Conservation (phyloP, 2,113 vertebrate genomes). For the Larimichthys crocea region DNA sequence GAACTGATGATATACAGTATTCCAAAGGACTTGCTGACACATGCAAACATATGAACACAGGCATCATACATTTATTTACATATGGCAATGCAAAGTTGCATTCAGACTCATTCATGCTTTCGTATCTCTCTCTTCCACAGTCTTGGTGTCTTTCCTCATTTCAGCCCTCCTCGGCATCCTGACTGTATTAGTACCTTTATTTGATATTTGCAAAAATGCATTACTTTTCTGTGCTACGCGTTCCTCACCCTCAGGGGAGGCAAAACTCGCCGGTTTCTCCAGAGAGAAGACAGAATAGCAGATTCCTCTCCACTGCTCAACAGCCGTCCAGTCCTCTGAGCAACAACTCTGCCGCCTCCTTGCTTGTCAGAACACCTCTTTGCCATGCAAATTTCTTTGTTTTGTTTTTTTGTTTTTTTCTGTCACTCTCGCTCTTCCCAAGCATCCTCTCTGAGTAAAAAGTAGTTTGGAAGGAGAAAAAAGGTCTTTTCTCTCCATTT, state of each 20-base stretch:
- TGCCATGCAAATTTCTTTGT: conserved; percentile 72
- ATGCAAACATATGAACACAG: background rate
- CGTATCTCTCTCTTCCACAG: background rate
- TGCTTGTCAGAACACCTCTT: conserved; percentile 73
- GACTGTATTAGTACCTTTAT: conserved; percentile 55
- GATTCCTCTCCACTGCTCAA: conserved; percentile 64
- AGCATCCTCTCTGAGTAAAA: conserved; percentile 44
- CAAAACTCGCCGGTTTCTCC: conserved; percentile 46
- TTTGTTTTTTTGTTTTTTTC: conserved; percentile 13
- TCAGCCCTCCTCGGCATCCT: conserved; percentile 36
- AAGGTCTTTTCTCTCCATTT: conserved; percentile 21
- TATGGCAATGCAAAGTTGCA: background rate
- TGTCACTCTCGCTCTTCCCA: conserved; percentile 13
- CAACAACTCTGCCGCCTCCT: conserved; percentile 50
- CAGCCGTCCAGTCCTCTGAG: conserved; percentile 66
- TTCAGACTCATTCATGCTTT: conserved; percentile 10
- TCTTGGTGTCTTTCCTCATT: conserved; percentile 14
- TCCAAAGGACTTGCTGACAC: background rate
- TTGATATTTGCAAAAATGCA: conserved; percentile 63
- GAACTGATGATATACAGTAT: background rate
- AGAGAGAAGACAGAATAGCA: conserved; percentile 52
- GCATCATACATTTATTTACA: conserved; percentile 12
- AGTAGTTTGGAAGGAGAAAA: conserved; percentile 31
- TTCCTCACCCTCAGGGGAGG: conserved; percentile 34
- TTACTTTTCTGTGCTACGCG: conserved; percentile 34